phyloP scores from a whole-genome alignment of 2,888 invertebrate genomes.

The Argynnis bischoffii region DNA sequence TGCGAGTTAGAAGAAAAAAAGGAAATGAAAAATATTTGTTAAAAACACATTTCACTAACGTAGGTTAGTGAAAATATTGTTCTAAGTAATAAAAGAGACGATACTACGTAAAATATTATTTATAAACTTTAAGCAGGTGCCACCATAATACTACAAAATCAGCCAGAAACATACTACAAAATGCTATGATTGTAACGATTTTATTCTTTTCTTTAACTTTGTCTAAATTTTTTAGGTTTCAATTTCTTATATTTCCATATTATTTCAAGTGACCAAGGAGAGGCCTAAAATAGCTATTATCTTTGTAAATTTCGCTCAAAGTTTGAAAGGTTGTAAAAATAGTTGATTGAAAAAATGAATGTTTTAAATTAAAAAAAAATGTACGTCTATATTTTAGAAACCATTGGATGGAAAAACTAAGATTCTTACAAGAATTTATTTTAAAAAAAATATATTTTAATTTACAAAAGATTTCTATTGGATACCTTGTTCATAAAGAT shows the following conservation, averaged over 20 bases:
- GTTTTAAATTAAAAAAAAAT: constrained; percentile 3
- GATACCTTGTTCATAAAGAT: neutral
- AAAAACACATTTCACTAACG: too few relatives aligned
- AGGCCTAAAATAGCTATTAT: constrained; percentile 19
- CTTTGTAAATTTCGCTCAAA: constrained; percentile 32
- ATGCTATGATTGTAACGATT: too few relatives aligned
- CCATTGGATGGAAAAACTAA: constrained; percentile 6
- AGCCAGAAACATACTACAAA: too few relatives aligned
- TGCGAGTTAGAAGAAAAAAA: too few relatives aligned
- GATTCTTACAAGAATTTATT: constrained; percentile 6
- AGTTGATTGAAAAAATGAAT: constrained; percentile 19
- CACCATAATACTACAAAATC: too few relatives aligned
- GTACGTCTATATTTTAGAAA: constrained; percentile 8
- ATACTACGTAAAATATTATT: too few relatives aligned
- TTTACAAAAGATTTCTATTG: neutral
- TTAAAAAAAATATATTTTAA: neutral
- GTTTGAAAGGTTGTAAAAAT: constrained; percentile 33
- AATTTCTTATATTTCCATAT: neutral
- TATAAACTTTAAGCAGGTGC: too few relatives aligned
- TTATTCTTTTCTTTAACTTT: too few relatives aligned
- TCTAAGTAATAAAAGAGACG: too few relatives aligned
- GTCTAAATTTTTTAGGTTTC: too few relatives aligned
- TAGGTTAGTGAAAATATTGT: too few relatives aligned
- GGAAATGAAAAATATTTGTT: too few relatives aligned
- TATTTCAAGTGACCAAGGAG: constrained; percentile 20